Base-by-base conservation (phyloP, 2,888 invertebrate species). In the Sphaerophoria rueppellii region DNA sequence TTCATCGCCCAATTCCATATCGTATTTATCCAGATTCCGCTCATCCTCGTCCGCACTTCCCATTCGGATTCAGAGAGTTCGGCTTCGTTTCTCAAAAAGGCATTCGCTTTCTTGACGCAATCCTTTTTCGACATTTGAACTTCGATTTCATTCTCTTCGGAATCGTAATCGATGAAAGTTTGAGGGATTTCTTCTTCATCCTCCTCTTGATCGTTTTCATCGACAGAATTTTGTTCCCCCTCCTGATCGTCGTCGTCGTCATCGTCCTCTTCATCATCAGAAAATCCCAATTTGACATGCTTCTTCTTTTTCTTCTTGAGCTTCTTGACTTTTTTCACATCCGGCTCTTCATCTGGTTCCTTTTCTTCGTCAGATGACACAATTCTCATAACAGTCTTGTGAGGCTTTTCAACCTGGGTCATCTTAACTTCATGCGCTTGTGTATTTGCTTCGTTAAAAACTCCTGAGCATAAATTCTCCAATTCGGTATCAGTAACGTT, bases 61-160 rank as follows among this genome's bases (percentile, higher is more conserved):
- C 96, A 96, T 87, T 98, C 98, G 3, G 96, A 97, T 89, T 98
- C 98, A 0, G 97, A 97, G 43, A 98, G 91, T 89, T 98, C 98
- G 0, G 98, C 98, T 92, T 98, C 98, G 50, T 95, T 94, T 87
- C 98, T 98, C 71, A 98, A 93, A 92, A 97, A 98, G 67, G 96
- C 95, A 0, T 93, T 91, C 0, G 93, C 93, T 65, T 94, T 93
- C 40, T 90, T 89, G 87, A 89, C 74, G 87, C 90, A 88, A 54
- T 90, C 91, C 35, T 89, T 89, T 72, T 90, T 90, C 0, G 89
- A 90, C 89, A 91, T 89, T 88, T 90, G 86, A 3, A 90, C 90
- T n/a, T 91, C 87, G 71, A 92, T 94, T 93, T 97, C 96, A 91
- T 97, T 96, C 91, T 97, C 97, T 90, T 97, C 96, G 0, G 96